phyloP scores from a whole-genome alignment of 2,113 vertebrate species.

The Notiomystis cincta region DNA sequence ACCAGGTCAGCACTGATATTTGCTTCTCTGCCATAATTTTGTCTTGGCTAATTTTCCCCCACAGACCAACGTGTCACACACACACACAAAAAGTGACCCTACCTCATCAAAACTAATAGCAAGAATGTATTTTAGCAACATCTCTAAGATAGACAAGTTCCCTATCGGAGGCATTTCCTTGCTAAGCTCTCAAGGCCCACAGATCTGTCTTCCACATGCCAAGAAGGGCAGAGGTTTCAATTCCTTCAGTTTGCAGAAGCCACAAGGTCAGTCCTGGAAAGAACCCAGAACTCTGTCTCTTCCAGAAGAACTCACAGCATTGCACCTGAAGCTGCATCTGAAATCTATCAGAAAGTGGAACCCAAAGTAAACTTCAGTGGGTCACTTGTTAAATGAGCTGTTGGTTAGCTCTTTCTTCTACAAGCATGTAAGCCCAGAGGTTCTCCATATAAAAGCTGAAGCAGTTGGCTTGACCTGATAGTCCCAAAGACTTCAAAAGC shows the following conservation, averaged over 20 bases:
- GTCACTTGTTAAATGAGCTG: not conserved
- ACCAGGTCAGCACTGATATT: not conserved
- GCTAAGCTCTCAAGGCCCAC: not conserved
- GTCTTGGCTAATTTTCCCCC: not conserved
- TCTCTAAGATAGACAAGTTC: not conserved
- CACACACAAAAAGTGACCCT: not conserved
- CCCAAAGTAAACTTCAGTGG: not conserved
- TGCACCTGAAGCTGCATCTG: not conserved
- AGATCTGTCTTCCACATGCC: not conserved
- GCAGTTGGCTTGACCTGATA: not conserved
- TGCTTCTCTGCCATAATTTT: not conserved
- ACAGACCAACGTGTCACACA: not conserved
- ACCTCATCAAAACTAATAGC: not conserved
- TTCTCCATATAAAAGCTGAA: not conserved
- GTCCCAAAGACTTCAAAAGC: not conserved
- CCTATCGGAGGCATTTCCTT: not conserved
- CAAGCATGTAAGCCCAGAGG: not conserved
- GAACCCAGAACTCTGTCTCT: not conserved
- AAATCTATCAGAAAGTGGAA: not conserved
- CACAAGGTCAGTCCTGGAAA: not conserved
- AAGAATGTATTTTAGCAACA: not conserved
- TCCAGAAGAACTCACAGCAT: not conserved
- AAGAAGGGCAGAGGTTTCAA: not conserved
- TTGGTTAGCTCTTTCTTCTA: not conserved
- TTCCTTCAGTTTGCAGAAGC: not conserved